phyloP scores from a whole-genome alignment of 1,140 invertebrate species.

The Argopecten irradians region DNA sequence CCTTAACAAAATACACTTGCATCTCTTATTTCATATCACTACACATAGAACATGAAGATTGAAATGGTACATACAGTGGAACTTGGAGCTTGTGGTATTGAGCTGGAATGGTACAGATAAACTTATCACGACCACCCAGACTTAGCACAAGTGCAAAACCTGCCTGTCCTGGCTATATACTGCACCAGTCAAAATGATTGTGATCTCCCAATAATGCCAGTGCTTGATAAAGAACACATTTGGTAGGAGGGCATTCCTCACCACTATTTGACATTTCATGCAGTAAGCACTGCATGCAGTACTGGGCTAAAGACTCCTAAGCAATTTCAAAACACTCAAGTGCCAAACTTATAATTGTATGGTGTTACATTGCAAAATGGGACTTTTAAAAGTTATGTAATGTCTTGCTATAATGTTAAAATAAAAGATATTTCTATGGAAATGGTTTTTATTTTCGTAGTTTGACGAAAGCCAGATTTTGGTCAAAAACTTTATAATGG shows the following conservation, averaged over 20 bases:
- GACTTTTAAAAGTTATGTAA: not conserved
- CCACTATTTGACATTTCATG: not conserved
- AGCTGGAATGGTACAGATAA: not conserved
- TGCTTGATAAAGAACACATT: constrained; percentile 18
- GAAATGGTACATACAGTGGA: not conserved
- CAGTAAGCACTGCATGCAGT: not conserved
- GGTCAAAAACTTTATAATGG: not conserved
- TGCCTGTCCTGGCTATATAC: not conserved
- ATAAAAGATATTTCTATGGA: not conserved
- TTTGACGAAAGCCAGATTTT: not conserved
- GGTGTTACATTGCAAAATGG: not conserved
- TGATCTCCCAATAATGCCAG: not conserved
- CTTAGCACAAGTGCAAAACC: not conserved
- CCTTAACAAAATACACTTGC: too few species aligned
- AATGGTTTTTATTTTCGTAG: not conserved
- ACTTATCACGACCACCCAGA: not conserved
- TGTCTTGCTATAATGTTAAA: not conserved
- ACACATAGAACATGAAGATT: too few species aligned
- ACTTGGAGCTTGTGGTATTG: not conserved
- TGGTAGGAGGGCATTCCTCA: not conserved
- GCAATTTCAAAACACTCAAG: constrained; percentile 17
- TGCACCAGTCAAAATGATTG: constrained; percentile 8
- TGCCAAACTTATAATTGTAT: constrained; percentile 17
- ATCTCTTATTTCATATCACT: too few species aligned
- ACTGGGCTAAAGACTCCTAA: not conserved